Base-by-base conservation (phyloP, 2,888 invertebrate species). In the Agrypnus murinus region DNA sequence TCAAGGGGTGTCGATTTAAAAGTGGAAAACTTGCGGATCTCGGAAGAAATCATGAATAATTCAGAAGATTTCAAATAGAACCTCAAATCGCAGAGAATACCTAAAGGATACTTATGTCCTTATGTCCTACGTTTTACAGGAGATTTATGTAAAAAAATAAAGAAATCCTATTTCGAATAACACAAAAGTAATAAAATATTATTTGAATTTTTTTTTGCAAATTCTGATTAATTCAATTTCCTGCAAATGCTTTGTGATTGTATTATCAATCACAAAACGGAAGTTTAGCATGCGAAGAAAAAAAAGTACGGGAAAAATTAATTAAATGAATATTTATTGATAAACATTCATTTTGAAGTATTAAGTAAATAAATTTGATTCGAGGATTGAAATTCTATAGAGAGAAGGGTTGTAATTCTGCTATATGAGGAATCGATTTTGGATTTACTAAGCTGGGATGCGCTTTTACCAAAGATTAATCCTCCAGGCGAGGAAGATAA, bases 371-470 rank as follows among this genome's bases (percentile, higher is more conserved):
- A 58, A 58, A 43, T 43, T 58, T 43, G 9, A 14, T 25, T 40
- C 43, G 15, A 19, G 48, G 25, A 25, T 25, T 25, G 25, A 25
- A 25, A 25, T 31, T 32, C 36, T 17, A 55, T 55, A 36, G 55
- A 34, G 53, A 58, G 15, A 2, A 1, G 31, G 40, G 58, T 12
- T 43, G 58, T 58, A 58, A 58, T 40, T 38, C 58, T 43, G 14
- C 12, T 58, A 43, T 43, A 43, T 58, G 40, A 58, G 40, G 43
- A 43, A 58, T 58, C 58, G 58, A 58, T 58, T 55, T 43, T 40
- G 58, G 58, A 58, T 58, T 58, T 58, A 40, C 58, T 14, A 58
- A 19, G 19, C 58, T 25, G 58, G 58, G 58, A 58, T 58, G 58
- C 43, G 58, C 58, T 58, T 58, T 58, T 43, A 55, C 14, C 31